Conservation (phyloP, 1,140 invertebrate species). For the Maniola jurtina region DNA sequence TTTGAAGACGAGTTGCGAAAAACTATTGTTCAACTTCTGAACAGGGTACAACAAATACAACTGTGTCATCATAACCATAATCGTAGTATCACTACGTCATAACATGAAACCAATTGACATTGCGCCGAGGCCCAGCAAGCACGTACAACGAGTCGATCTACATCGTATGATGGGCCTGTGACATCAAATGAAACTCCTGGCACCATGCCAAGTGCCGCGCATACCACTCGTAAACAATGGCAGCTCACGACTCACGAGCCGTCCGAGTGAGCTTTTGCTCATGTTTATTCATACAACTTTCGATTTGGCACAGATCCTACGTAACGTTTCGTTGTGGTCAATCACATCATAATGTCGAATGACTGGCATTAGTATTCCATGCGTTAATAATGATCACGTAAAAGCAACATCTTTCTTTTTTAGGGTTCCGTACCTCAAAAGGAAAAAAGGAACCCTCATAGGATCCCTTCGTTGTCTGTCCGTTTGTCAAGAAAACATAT, state of each 20-base stretch:
- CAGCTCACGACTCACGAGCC: not conserved
- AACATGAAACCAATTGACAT: not conserved
- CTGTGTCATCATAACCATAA: no score
- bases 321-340: not conserved
- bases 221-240: slow-evolving; percentile 18
- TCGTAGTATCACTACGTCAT: no score
- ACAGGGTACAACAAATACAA: no score
- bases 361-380: not conserved
- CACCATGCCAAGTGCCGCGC: slow-evolving; percentile 4
- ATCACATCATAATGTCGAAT: not conserved
- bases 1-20: no score
- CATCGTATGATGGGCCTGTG: not conserved
- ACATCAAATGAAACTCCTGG: slow-evolving; percentile 5
- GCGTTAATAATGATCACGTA: not conserved
- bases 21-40: no score
- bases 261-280: slow-evolving; percentile 5
- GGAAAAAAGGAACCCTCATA: no score
- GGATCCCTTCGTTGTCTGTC: no score
- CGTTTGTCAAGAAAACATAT: no score
- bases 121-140: not conserved
- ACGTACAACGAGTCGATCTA: not conserved
- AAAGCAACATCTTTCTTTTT: no score
- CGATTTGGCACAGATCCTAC: not conserved
- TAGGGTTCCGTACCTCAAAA: no score
- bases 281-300: slow-evolving; percentile 2